A percentile compares a stretch with the other conserved stretches of the same genome.
phyloP scores from a whole-genome alignment of 92 coral and sea anemone species.

The Zoanthus gigantus region DNA sequence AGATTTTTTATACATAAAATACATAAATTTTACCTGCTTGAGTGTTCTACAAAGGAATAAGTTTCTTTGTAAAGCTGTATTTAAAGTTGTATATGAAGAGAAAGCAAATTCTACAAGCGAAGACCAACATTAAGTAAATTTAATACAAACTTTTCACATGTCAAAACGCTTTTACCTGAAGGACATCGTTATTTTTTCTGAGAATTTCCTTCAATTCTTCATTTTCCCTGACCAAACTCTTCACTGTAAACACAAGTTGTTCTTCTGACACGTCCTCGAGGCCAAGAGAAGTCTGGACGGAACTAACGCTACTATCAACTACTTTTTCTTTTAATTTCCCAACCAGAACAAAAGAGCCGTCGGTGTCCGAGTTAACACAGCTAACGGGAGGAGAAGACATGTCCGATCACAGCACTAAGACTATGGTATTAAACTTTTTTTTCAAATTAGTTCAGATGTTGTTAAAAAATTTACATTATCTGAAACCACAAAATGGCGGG shows the following conservation, averaged over 20 bases:
- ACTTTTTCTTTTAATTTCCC: not conserved
- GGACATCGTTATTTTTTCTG: constrained; percentile 58
- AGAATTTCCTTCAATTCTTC: constrained; percentile 73
- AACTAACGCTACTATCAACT: not conserved
- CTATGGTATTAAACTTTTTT: not conserved
- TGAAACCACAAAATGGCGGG: constrained; percentile 21
- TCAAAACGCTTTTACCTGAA: constrained; percentile 54
- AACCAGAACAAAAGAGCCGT: constrained; percentile 6
- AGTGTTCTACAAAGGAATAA: not conserved
- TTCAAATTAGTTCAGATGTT: not conserved
- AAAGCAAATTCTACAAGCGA: not conserved
- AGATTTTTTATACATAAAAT: too few species aligned
- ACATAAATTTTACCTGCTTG: too few species aligned
- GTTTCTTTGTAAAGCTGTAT: not conserved
- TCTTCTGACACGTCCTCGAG: constrained; percentile 25
- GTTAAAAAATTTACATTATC: not conserved
- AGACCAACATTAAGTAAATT: not conserved
- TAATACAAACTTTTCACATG: not conserved
- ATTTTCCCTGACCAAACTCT: constrained; percentile 66
- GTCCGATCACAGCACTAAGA: not conserved
- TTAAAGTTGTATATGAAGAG: not conserved
- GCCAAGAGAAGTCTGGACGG: constrained; percentile 21
- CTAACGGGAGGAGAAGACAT: constrained; percentile 25
- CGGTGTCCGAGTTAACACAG: constrained; percentile 14
- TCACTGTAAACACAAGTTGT: constrained; percentile 57